Evolutionary conservation across 2,888 invertebrate species (phyloP).

Genomic region (Cheilosia vernalis): DNA sequence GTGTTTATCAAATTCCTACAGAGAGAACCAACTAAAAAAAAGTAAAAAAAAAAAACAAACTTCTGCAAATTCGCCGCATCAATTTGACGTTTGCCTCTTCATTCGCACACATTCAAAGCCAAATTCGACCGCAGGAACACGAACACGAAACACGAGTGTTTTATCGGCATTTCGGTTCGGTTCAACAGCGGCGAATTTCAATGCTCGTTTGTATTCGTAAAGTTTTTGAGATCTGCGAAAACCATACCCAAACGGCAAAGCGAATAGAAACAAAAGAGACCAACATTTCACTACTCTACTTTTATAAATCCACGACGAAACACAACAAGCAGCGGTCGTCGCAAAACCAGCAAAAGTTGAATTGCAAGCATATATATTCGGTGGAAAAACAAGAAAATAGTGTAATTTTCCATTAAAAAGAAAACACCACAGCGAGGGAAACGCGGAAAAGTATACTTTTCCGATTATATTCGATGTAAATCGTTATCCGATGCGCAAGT

Average conservation of each 20-base stretch:
- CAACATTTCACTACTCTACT: conserved; percentile 33
- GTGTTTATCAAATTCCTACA: too few species aligned
- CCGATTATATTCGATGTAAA: neutral
- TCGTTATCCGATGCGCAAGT: conserved; percentile 12
- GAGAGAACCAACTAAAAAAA: neutral
- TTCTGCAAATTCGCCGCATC: conserved; percentile 29
- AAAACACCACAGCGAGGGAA: conserved; percentile 7
- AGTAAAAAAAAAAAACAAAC: conserved; percentile 4
- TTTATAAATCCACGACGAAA: conserved; percentile 62
- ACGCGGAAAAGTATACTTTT: conserved; percentile 11
- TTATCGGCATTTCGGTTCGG: conserved; percentile 44
- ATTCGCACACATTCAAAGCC: neutral
- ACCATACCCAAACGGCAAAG: too few species aligned
- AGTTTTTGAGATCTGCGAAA: conserved; percentile 20
- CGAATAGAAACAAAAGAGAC: conserved; percentile 14
- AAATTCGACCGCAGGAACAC: neutral
- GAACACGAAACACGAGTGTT: neutral
- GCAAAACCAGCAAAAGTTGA: conserved; percentile 40
- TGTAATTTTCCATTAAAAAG: conserved; percentile 18
- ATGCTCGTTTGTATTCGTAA: conserved; percentile 8
- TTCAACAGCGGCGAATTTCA: conserved; percentile 40
- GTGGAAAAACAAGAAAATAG: conserved; percentile 35
- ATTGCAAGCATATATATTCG: conserved; percentile 33
- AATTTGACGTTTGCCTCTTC: conserved; percentile 23
- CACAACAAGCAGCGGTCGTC: conserved; percentile 36